Conservation (phyloP, 2,888 invertebrate genomes). For the Lasioglossum calceatum region DNA sequence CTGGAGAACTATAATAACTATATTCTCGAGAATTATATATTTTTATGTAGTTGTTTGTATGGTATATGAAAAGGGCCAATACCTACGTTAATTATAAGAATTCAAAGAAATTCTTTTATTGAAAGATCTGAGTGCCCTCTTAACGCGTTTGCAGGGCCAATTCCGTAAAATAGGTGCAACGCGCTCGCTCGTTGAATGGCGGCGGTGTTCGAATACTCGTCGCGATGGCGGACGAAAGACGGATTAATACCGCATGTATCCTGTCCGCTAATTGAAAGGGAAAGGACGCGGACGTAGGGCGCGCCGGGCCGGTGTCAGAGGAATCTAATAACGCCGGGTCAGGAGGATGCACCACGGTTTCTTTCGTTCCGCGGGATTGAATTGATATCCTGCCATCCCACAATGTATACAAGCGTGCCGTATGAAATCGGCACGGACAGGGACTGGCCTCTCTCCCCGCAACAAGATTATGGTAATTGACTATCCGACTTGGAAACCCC, state of each 20-base stretch:
- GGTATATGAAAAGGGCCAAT: no score
- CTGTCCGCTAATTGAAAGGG: slow-evolving; percentile 70
- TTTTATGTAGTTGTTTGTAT: no score
- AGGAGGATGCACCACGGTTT: slow-evolving; percentile 51
- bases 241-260: slow-evolving; percentile 60
- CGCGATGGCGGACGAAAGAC: slow-evolving; percentile 46
- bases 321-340: slow-evolving; percentile 66
- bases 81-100: no score
- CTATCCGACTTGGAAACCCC: slow-evolving; percentile 82
- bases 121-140: no score
- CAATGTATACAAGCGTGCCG: slow-evolving; percentile 69
- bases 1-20: no score
- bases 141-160: no score
- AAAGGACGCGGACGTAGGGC: slow-evolving; percentile 39
- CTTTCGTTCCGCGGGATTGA: slow-evolving; percentile 71
- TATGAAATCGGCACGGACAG: slow-evolving; percentile 71
- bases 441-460: slow-evolving; percentile 67
- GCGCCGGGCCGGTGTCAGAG: background rate
- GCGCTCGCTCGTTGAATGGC: background rate
- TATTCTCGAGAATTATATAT: no score
- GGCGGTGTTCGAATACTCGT: background rate
- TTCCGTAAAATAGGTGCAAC: no score
- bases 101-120: no score
- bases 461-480: slow-evolving; percentile 84
- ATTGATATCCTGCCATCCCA: slow-evolving; percentile 66